Percentiles rank a stretch among this genome's conserved stretches.
phyloP scores from a whole-genome alignment of 2,888 invertebrate species.

The Drosophila algonquin region DNA sequence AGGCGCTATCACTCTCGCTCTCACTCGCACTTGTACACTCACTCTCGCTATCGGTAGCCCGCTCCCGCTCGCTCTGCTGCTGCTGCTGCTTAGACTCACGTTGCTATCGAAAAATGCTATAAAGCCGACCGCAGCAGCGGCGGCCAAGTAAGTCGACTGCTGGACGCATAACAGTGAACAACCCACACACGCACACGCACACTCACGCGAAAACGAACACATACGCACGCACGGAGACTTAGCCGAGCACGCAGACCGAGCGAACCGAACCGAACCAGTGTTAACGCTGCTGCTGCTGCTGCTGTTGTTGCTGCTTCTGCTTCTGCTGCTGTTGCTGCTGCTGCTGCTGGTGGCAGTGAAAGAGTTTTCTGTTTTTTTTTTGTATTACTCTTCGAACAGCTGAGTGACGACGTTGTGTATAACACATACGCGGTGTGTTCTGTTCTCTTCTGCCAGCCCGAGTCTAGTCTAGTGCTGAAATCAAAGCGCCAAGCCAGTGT shows the following conservation, averaged over 20 bases:
- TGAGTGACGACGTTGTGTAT: slow-evolving; percentile 16
- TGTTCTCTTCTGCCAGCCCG: neutral
- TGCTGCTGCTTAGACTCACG: slow-evolving; percentile 3
- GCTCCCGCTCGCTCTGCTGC: neutral
- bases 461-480: neutral
- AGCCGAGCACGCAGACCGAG: neutral
- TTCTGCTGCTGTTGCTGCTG: no score
- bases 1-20: slow-evolving; percentile 12
- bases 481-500: neutral
- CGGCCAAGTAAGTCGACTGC: slow-evolving; percentile 63
- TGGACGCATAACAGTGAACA: slow-evolving; percentile 71
- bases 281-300: no score
- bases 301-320: no score
- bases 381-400: slow-evolving; percentile 29
- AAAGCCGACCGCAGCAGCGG: slow-evolving; percentile 54
- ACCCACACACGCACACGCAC: neutral
- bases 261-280: neutral
- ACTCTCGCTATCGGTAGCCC: slow-evolving; percentile 22
- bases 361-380: neutral
- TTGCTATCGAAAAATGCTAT: slow-evolving; percentile 50
- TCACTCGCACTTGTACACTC: neutral
- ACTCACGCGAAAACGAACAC: neutral
- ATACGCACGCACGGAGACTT: neutral
- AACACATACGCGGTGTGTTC: slow-evolving; percentile 1
- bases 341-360: neutral